Evolutionary conservation across 1,140 invertebrate species (phyloP), one percentile per base, ranked within the genome.

Genomic region (Orchesella cincta): DNA sequence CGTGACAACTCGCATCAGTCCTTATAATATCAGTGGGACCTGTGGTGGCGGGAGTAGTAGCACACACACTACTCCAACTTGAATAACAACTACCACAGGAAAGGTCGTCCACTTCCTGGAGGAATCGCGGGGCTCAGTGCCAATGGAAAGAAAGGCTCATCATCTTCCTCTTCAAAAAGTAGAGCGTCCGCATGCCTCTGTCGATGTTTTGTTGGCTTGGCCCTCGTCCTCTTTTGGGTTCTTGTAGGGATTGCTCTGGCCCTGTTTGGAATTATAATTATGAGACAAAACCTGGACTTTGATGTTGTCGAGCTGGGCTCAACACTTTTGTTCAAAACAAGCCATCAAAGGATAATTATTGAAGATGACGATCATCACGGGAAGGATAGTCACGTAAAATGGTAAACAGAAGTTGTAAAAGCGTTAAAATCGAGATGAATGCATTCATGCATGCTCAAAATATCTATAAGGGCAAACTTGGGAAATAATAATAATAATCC

Each of bases 1-100:
- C 0, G 78, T 77, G 46, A 79, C 78, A 18, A 74, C 73, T n/a
- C 52, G 75, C 28, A 72, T 76, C 36, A 64, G 73, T 34, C 78
- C 78, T 0, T 74, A 76, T 51, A 54, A n/a, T 57, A 74, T 39
- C 14, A 23, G 14, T 28, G 51, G 35, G 18, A 71, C 12, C 29
- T 8, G 16, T 71, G 67, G 8, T 12, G 35, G 33, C 46, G 71
- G 14, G 8, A 23, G 35, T 16, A 20, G 39, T 35, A 67, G 28
- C 23, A 29, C 33, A n/a, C 14, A 35, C 16, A 26, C 23, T n/a
- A 36, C 71, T 23, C 71, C 34, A 46, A 73, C 28, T 16, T 73
- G 31, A 73, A 73, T 35, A 73, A 51, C 23, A 73, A 73, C 36
- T 51, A 51, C 29, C 34, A 73, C n/a, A 35, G 71, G 35, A 73